A percentile compares a stretch with the other conserved stretches of the same genome.
These are phyloP conservation scores for Donacobius atricapilla DNA, from an alignment of 2,113 vertebrate genomes.

Conservation along the genomic window DNA sequence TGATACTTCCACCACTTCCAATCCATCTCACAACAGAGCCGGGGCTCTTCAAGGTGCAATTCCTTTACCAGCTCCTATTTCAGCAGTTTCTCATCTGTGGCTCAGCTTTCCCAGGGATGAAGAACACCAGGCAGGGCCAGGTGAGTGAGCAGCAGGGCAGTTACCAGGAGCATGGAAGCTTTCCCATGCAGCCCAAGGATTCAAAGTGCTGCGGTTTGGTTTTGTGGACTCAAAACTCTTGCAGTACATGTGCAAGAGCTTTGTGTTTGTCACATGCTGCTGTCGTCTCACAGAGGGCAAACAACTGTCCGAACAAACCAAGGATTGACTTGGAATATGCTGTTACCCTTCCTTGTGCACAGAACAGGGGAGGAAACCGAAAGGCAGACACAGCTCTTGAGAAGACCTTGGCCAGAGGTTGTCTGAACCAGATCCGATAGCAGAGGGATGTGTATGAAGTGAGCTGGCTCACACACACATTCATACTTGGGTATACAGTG, in stretches of 20 bases:
- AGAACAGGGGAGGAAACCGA: background rate
- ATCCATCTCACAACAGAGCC: background rate
- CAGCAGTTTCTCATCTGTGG: background rate
- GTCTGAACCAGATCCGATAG: background rate
- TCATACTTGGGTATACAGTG: fast-evolving
- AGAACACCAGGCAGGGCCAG: background rate
- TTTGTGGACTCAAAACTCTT: background rate
- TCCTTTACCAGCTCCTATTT: background rate
- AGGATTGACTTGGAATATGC: background rate
- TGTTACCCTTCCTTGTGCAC: background rate
- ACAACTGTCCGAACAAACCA: background rate
- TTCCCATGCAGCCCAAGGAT: background rate
- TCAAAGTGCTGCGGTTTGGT: background rate
- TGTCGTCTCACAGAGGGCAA: background rate
- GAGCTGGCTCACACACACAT: background rate
- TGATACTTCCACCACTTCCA: background rate
- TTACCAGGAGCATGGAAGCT: background rate
- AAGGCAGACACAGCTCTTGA: background rate
- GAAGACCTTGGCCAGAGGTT: background rate
- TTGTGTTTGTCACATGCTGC: background rate
- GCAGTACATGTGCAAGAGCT: background rate
- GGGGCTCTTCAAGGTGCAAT: background rate
- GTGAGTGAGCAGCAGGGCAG: background rate
- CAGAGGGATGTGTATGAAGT: background rate
- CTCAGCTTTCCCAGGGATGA: background rate